Percentiles rank a stretch among this genome's conserved stretches.
Conservation (phyloP, 2,888 invertebrate species). For the Pelosia muscerda region DNA sequence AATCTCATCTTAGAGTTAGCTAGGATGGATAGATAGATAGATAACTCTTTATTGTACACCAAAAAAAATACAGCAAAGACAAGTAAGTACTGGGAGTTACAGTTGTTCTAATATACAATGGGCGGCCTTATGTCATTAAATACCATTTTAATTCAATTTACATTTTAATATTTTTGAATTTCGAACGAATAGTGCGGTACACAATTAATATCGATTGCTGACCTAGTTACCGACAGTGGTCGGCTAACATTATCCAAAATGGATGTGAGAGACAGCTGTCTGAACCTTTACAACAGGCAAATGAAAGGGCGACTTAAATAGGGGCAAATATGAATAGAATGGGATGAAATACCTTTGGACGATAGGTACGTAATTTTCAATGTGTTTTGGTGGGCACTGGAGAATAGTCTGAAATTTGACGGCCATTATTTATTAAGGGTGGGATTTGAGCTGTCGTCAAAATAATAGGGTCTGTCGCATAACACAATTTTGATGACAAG, state of each 20-base stretch:
- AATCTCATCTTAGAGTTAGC: no score
- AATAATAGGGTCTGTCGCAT: no score
- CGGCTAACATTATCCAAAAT: not conserved
- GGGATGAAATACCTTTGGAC: not conserved
- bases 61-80: no score
- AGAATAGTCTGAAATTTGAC: not conserved
- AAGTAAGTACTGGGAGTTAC: no score
- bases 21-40: no score
- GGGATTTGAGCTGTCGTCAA: no score
- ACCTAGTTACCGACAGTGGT: constrained; percentile 41
- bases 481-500: no score
- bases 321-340: not conserved
- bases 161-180: not conserved
- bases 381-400: not conserved
- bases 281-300: not conserved
- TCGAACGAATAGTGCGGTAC: constrained; percentile 15
- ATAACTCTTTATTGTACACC: no score
- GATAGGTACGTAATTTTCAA: not conserved
- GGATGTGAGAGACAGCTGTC: constrained; percentile 11
- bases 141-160: not conserved
- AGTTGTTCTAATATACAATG: no score
- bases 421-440: not conserved
- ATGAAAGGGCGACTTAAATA: constrained; percentile 7
- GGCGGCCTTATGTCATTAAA: no score
- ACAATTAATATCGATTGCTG: constrained; percentile 35